Evolutionary conservation across 2,797 vertebrate genomes (phyloP), one percentile per base, ranked within the genome.

Genomic region (Microcaecilia unicolor): DNA sequence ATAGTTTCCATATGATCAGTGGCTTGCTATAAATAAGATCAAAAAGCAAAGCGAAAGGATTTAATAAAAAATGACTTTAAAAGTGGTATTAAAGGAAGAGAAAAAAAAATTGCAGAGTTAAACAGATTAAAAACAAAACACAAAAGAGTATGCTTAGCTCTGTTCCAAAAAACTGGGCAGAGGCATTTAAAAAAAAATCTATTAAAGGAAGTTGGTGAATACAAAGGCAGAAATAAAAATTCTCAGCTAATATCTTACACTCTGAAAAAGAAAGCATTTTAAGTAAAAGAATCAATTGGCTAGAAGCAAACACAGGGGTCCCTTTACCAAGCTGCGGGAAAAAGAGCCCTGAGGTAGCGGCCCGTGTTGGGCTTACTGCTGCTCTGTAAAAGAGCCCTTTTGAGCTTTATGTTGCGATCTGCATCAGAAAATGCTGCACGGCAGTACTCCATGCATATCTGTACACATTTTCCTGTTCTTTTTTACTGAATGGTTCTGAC

Each of bases 21-120:
- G 77, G 74, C 65, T 80, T 28, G 72, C 72, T 78, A 80, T 80
- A 81, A 82, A 81, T 78, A 79, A 79, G 74, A 82, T 81, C 76
- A 82, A 82, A n/a, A 82, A 74, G 74, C 34, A 30, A 72, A 65
- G 70, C 30, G 66, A 70, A 78, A 76, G 70, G 69, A 68, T 74
- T 78, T 76, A 72, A 77, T 76, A 65, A 69, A 50, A 56, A 55
- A 61, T 43, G 50, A 66, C 57, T 61, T 66, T 69, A 64, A 53
- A 57, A 56, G 59, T 50, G 67, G 66, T 64, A 67, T 67, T 76
- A 72, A 75, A 74, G n/a, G n/a, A n/a, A 69, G 59, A 46, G 43
- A 48, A 44, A 27, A 37, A 61, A 49, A 64, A 65, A 67, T 31
- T 61, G 37, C 63, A 49, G 71, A 62, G 58, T 53, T 48, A 53